Percentiles rank a stretch among this genome's conserved stretches.
phyloP scores from a whole-genome alignment of 2,797 vertebrate species.

The Lindbergichthys nudifrons region DNA sequence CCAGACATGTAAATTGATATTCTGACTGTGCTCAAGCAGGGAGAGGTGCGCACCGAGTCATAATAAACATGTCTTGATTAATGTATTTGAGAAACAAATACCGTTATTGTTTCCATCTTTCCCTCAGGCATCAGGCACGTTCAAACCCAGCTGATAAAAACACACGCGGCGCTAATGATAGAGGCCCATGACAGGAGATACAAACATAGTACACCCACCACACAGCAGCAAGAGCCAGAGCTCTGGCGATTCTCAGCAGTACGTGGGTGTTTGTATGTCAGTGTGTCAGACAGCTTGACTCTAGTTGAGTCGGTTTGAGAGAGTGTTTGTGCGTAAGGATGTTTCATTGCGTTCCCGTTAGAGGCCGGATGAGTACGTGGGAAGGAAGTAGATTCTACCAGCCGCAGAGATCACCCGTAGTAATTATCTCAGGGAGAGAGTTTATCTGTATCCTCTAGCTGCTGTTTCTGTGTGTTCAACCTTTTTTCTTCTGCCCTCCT shows the following conservation, averaged over 20 bases:
- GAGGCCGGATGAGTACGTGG: slow-evolving; percentile 60
- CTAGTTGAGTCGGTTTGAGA: slow-evolving; percentile 50
- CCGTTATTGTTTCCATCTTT: slow-evolving; percentile 64
- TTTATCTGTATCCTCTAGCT: slow-evolving; percentile 37
- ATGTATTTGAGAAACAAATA: slow-evolving; percentile 74
- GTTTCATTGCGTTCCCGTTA: slow-evolving; percentile 54
- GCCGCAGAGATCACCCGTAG: slow-evolving; percentile 44
- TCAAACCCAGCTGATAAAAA: slow-evolving; percentile 70
- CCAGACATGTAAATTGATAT: slow-evolving; percentile 47
- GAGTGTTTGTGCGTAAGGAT: slow-evolving; percentile 61
- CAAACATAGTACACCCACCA: slow-evolving; percentile 76
- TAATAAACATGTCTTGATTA: slow-evolving; percentile 72
- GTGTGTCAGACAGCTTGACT: slow-evolving; percentile 77
- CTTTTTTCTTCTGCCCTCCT: slow-evolving; percentile 22
- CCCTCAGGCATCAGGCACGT: slow-evolving; percentile 47
- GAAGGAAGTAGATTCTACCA: slow-evolving; percentile 60
- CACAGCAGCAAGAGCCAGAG: slow-evolving; percentile 55
- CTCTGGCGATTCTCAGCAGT: slow-evolving; percentile 60
- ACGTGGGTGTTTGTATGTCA: slow-evolving; percentile 79
- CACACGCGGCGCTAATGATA: slow-evolving; percentile 73
- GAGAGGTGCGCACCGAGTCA: slow-evolving; percentile 53
- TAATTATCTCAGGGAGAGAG: slow-evolving; percentile 61
- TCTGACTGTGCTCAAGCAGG: slow-evolving; percentile 31
- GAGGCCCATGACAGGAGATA: slow-evolving; percentile 72
- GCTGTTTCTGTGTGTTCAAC: slow-evolving; percentile 34